phyloP scores from a whole-genome alignment of 2,888 invertebrate species.

The Temnothorax ravouxi region DNA sequence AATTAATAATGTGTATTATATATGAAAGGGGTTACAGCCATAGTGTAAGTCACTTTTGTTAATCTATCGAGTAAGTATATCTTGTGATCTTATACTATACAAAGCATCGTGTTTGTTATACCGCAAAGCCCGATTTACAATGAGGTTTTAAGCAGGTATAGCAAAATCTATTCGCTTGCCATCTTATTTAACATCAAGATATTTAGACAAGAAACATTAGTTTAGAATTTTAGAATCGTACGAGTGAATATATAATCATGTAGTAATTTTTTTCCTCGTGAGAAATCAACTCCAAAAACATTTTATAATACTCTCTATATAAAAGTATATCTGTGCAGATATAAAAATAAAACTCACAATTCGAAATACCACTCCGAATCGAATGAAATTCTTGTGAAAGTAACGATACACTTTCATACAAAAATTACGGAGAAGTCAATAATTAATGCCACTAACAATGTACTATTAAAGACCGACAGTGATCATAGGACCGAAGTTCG shows the following conservation, averaged over 20 bases:
- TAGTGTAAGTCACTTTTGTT: no score
- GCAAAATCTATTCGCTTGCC: background rate
- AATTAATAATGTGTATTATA: no score
- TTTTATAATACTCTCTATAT: background rate
- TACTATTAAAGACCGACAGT: constrained; percentile 16
- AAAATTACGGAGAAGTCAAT: constrained; percentile 31
- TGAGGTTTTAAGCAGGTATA: background rate
- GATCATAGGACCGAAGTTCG: background rate
- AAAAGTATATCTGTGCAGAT: background rate
- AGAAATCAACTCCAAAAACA: background rate
- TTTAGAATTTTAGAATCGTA: background rate
- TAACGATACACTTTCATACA: constrained; percentile 37
- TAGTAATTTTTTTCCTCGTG: background rate
- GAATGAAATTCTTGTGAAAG: constrained; percentile 47
- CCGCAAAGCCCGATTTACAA: no score
- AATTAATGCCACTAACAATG: constrained; percentile 17
- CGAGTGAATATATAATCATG: background rate
- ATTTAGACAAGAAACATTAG: background rate
- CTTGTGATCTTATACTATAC: no score
- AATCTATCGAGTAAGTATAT: no score
- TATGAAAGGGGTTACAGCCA: no score
- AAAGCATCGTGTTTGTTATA: no score
- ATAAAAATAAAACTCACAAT: constrained; percentile 34
- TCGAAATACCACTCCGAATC: constrained; percentile 56
- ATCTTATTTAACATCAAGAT: background rate